Percentiles rank a stretch among this genome's conserved stretches.
Conservation (phyloP, 2,797 vertebrate genomes). For the Clamator glandarius region DNA sequence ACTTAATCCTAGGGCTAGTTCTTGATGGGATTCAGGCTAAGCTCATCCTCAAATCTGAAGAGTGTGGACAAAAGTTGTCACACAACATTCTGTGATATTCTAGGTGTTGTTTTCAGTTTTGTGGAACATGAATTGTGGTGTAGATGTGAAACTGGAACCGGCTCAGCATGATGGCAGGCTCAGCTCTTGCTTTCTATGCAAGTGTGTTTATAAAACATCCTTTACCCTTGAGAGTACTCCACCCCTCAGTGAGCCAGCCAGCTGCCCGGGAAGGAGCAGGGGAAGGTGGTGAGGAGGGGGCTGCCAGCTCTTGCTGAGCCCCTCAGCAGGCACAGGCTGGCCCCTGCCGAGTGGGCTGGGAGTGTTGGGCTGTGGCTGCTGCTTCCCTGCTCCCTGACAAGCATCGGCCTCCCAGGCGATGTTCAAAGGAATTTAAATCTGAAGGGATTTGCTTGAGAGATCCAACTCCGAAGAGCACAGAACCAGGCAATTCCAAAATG, state of each 20-base stretch:
- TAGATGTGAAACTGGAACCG: fast-evolving
- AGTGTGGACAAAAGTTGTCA: not conserved
- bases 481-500: no score
- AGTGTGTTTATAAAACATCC: fast-evolving
- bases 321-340: not conserved
- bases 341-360: not conserved
- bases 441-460: not conserved
- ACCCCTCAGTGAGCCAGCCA: fast-evolving
- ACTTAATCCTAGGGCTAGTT: not conserved
- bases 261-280: not conserved
- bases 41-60: not conserved
- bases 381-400: fast-evolving
- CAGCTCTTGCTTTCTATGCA: fast-evolving
- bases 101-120: not conserved
- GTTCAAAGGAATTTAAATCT: not conserved
- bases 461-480: no score
- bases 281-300: not conserved
- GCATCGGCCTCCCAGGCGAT: not conserved
- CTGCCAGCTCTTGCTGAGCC: no score
- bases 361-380: no score
- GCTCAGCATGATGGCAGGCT: not conserved
- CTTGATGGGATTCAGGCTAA: not conserved
- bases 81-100: fast-evolving
- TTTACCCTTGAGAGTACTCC: fast-evolving
- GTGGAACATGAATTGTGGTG: not conserved